Conservation (phyloP, 2,888 invertebrate species). For the Ochlodes sylvanus region DNA sequence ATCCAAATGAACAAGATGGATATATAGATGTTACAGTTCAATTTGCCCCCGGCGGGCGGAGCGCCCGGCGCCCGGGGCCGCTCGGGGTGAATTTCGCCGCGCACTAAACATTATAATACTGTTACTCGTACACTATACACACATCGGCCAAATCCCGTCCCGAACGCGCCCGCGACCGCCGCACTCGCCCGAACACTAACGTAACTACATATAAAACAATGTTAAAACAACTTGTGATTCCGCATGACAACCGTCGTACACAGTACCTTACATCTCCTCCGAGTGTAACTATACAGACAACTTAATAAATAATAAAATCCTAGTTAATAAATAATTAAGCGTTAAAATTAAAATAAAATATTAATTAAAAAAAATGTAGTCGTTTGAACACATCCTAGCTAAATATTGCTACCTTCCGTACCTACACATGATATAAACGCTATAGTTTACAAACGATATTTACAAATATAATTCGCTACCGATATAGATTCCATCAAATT, state of each 20-base stretch:
- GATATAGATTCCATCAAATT: slow-evolving; percentile 60
- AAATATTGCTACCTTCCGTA: slow-evolving; percentile 75
- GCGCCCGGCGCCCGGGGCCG: no score
- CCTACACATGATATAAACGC: slow-evolving; percentile 73
- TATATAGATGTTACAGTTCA: not conserved
- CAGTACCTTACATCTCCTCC: slow-evolving; percentile 42
- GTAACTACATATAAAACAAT: slow-evolving; percentile 24
- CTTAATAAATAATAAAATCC: slow-evolving; percentile 74
- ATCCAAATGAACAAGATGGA: slow-evolving; percentile 6
- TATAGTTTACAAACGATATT: slow-evolving; percentile 66
- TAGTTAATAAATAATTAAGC: slow-evolving; percentile 75
- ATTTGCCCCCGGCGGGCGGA: no score
- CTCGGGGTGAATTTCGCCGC: not conserved
- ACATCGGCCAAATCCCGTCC: slow-evolving; percentile 36
- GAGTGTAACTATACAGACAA: slow-evolving; percentile 58
- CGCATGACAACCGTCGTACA: slow-evolving; percentile 54
- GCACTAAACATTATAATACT: slow-evolving; percentile 46
- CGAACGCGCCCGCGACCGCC: slow-evolving; percentile 30
- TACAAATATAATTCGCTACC: slow-evolving; percentile 69
- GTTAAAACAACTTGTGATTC: slow-evolving; percentile 55
- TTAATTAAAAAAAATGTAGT: slow-evolving; percentile 51
- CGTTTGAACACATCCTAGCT: slow-evolving; percentile 83
- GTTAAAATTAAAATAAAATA: slow-evolving; percentile 58
- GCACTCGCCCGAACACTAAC: slow-evolving; percentile 26
- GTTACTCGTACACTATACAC: slow-evolving; percentile 44